Conservation (phyloP, 2,113 vertebrate genomes). For the Bubo blakistoni region DNA sequence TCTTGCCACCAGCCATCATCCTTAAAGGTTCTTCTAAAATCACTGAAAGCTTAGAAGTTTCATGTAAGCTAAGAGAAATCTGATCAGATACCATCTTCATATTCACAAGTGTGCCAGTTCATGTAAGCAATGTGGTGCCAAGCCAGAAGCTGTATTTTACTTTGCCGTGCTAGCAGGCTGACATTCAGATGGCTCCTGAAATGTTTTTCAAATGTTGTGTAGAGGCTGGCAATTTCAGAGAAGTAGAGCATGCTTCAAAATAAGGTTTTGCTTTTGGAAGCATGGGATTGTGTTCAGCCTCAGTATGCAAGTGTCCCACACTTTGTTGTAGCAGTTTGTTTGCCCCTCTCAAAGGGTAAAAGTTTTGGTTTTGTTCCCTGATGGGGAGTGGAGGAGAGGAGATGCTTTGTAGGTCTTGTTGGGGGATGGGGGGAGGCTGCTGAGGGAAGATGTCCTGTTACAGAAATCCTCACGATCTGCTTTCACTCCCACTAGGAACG, state of each 20-base stretch:
- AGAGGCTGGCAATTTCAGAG: not conserved
- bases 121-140: not conserved
- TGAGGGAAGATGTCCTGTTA: not conserved
- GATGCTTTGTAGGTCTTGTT: not conserved
- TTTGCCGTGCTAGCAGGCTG: not conserved
- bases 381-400: not conserved
- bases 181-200: not conserved
- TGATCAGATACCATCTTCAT: not conserved
- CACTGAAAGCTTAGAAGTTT: not conserved
- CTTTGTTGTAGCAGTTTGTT: not conserved
- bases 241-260: not conserved
- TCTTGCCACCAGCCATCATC: not conserved
- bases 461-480: not conserved
- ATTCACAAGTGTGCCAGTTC: not conserved
- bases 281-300: not conserved
- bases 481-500: constrained; percentile 75
- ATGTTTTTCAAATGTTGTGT: not conserved
- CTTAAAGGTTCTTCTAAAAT: not conserved
- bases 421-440: not conserved
- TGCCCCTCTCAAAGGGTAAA: not conserved
- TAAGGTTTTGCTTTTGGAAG: not conserved
- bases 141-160: not conserved
- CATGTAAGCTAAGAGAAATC: not conserved
- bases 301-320: fast-evolving
- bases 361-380: not conserved